Evolutionary conservation across 2,113 vertebrate species (phyloP), one percentile per base, ranked within the genome.

Genomic region (Benitochromis conjunctus): DNA sequence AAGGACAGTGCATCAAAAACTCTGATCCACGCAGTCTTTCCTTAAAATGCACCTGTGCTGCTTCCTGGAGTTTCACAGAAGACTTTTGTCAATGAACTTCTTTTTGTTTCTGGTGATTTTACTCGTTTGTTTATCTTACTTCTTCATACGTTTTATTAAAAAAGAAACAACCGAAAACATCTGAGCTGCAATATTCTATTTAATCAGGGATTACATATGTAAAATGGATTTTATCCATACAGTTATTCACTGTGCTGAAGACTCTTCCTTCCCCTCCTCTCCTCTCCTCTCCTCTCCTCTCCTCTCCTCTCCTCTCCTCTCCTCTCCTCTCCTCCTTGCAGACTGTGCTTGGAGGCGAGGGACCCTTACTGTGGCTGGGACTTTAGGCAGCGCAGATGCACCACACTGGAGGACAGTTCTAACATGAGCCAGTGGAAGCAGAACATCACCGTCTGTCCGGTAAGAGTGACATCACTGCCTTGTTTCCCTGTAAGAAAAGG

Each of bases 361-460:
- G 98, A 99, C 92, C 99, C 99, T 0, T 99, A 99, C 87, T 99
- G 99, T 0, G 99, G 99, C 92, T 99, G 99, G 99, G 99, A 99
- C 85, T 94, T 94, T 86, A 97, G 97, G 86, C 97, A 99, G 95
- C 97, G 97, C 11, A 94, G 93, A n/a, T 99, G 99, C 92, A 99
- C 97, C 90, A 98, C 99, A 1, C 96, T 99, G 46, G 97, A 99
- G 91, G 98, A 99, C 94, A 99, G 98, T 90, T 97, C 98, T 92
- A 98, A 99, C 95, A 99, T 99, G 98, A 99, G 98, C 93, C 97
- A 98, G 85, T 99, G 99, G 99, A 98, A 95, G 82, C 99, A 99
- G 96, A 99, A 99, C 95, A 98, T 99, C 96, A 98, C 97, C 0
- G 95, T 96, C 4, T 99, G 99, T 89, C 99, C 99, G 80, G 98